Evolutionary conservation across 2,113 vertebrate species (phyloP), one percentile per base, ranked within the genome.

Genomic region (Anarhynchus alexandrinus): DNA sequence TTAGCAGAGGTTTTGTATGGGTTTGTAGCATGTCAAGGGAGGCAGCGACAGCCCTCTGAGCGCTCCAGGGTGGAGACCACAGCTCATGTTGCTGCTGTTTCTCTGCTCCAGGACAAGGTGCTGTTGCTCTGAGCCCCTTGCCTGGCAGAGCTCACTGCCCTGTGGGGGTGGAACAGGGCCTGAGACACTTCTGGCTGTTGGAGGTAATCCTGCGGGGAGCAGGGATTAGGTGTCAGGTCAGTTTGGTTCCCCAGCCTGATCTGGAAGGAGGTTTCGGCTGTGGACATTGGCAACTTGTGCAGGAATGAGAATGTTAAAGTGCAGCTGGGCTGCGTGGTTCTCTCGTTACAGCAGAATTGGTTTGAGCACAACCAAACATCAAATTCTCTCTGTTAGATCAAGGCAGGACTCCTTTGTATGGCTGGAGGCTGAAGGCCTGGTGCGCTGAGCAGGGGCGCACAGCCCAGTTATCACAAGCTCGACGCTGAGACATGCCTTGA

Each of bases 241-340:
- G 29, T 91, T 93, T 91, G 84, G 40, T 88, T 91, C 49, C 25
- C 40, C 34, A 22, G 73, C 59, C 52, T 82, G 70, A 93, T 90
- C 90, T 94, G 62, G 73, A 72, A 57, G 73, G 62, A 87, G 34
- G 43, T 89, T 96, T 94, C 22, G n/a, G 70, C 86, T 6, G 4
- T 10, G 9, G 51, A 18, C 1, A 0, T 58, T 81, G 89, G 84
- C 93, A 94, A 71, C 78, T 70, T 76, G 36, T 4, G 2, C 62
- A 34, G 82, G 62, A 91, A 40, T 49, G 38, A 71, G 82, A 91
- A 82, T 82, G 83, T 81, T 96, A 83, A 94, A 95, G 94, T 94
- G 93, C 80, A 92, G 54, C 76, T 90, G 84, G 47, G 81, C 65
- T 20, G 10, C 0, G 0, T 82, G 70, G 66, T 73, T 87, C 74